Evolutionary conservation across 2,888 invertebrate species (phyloP).

Genomic region (Netelia virgata): DNA sequence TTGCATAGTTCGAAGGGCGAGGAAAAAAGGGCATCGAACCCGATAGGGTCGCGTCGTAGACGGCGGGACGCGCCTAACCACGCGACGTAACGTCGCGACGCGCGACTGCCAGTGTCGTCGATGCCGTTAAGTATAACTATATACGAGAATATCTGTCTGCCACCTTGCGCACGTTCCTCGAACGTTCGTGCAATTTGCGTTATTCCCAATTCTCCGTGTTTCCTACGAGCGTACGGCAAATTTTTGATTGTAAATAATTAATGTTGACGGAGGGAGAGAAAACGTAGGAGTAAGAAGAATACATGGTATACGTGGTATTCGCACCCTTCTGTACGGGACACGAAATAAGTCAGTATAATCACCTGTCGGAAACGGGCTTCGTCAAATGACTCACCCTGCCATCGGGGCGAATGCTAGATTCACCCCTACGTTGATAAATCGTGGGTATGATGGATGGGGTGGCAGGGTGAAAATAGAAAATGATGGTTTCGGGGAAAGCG

Average conservation of each 20-base stretch:
- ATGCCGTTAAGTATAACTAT: constrained; percentile 26
- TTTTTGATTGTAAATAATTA: constrained; percentile 40
- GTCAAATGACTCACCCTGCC: constrained; percentile 34
- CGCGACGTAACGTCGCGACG: constrained; percentile 57
- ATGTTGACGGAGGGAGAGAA: constrained; percentile 18
- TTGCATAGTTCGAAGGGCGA: constrained; percentile 34
- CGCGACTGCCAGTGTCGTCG: constrained; percentile 44
- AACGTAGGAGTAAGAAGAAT: constrained; percentile 13
- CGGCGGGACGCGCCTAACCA: constrained; percentile 63
- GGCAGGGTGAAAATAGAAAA: too few species aligned
- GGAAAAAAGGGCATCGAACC: constrained; percentile 64
- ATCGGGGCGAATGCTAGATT: neutral
- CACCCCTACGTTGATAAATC: neutral
- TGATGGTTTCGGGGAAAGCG: too few species aligned
- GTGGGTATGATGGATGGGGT: neutral
- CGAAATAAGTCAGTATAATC: constrained; percentile 8
- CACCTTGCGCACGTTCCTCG: constrained; percentile 1
- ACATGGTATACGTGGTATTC: neutral
- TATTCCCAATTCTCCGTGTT: constrained; percentile 15
- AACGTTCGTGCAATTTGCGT: constrained; percentile 16
- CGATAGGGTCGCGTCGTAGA: constrained; percentile 51
- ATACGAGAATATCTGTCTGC: neutral
- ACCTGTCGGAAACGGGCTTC: constrained; percentile 29
- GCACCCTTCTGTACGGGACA: constrained; percentile 38
- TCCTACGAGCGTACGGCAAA: constrained; percentile 7